Conservation (phyloP, 92 coral and sea anemone genomes). For the Zoanthus sansibaricus region DNA sequence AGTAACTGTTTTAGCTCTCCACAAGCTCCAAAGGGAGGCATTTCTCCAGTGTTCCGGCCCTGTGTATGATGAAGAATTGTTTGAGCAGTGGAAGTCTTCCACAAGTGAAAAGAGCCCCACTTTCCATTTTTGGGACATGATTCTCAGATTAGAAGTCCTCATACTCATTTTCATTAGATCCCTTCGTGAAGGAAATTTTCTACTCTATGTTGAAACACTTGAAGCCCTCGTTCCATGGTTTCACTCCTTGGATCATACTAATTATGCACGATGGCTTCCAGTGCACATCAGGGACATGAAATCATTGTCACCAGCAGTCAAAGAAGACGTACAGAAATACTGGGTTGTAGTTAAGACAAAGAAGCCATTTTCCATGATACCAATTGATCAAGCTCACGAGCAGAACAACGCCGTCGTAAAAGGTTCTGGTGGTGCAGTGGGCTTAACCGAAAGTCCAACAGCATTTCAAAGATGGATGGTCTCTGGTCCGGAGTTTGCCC, state of each 20-base stretch:
- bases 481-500: not conserved
- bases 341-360: constrained; percentile 38
- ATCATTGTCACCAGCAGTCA: constrained; percentile 6
- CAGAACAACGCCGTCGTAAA: constrained; percentile 48
- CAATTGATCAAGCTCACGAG: not conserved
- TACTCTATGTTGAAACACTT: constrained; percentile 29
- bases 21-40: no score
- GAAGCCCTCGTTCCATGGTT: constrained; percentile 24
- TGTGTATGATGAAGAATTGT: no score
- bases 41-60: no score
- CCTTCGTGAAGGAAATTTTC: constrained; percentile 32
- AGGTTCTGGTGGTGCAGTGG: constrained; percentile 46
- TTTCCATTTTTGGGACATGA: constrained; percentile 13
- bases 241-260: not conserved
- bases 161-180: constrained; percentile 21
- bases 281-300: constrained; percentile 15
- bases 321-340: constrained; percentile 38
- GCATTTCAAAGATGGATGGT: constrained; percentile 24
- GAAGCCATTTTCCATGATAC: not conserved
- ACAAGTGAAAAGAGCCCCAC: not conserved
- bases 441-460: not conserved
- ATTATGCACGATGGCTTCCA: not conserved
- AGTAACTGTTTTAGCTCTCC: no score
- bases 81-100: not conserved
- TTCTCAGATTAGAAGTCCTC: not conserved